phyloP scores from a whole-genome alignment of 2,888 invertebrate genomes.

The Cantharis nigra region DNA sequence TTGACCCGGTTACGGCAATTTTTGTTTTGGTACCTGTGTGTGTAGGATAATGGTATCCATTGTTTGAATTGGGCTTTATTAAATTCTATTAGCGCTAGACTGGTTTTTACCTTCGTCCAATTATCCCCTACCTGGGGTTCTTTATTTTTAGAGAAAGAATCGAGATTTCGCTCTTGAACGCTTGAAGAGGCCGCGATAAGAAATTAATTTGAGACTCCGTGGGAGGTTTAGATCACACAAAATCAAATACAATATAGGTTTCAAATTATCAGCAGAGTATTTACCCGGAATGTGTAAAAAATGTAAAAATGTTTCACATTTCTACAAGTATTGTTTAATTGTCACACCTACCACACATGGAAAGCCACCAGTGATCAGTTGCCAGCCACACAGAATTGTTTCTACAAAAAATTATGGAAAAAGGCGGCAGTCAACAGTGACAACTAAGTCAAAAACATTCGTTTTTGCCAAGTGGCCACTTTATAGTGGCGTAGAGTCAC shows the following conservation, averaged over 20 bases:
- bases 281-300: too few relatives aligned
- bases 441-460: too few relatives aligned
- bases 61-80: background rate
- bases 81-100: background rate
- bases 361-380: too few relatives aligned
- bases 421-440: too few relatives aligned
- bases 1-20: background rate
- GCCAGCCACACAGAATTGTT: too few relatives aligned
- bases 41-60: background rate
- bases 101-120: background rate
- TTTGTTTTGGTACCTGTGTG: background rate
- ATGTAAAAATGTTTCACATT: too few relatives aligned
- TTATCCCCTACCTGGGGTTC: background rate
- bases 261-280: background rate
- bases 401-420: too few relatives aligned
- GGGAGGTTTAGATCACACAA: background rate
- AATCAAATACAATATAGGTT: background rate
- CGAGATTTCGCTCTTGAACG: background rate
- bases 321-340: too few relatives aligned
- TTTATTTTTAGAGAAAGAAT: background rate
- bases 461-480: too few relatives aligned
- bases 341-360: too few relatives aligned
- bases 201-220: background rate
- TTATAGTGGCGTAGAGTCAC: too few relatives aligned
- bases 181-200: background rate